Evolutionary conservation across 1,140 invertebrate genomes (phyloP), one percentile per base, ranked within the genome.

Genomic region (Octopus bimaculoides): DNA sequence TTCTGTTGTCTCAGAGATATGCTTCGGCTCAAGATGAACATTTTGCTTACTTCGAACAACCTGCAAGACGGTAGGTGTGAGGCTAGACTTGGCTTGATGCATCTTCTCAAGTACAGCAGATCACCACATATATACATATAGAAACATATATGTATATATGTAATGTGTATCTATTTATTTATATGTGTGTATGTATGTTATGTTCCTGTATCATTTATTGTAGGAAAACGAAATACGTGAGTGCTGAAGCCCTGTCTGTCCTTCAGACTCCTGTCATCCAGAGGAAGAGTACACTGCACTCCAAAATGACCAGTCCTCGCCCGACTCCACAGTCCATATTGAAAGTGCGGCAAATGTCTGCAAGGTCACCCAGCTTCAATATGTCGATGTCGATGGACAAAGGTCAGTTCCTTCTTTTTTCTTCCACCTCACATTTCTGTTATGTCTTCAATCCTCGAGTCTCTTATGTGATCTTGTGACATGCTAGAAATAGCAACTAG

Each of bases 311-410:
- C 0, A 75, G 71, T 52, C 78, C 69, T 10, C 78, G 79, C n/a
- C 77, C 80, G 55, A 87, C 86, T 14, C 86, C 87, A 10, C 86
- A 88, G 81, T 87, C 86, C n/a, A 88, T 88, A 52, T 78, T 87
- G 41, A 88, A 88, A 81, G 85, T 87, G 66, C 54, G 81, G 2
- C 78, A 77, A 41, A 69, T 78, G 7, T 41, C 77, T n/a, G 20
- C 54, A 6, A 73, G 69, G 8, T 61, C 71, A 41, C 54, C 73
- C 3, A 81, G 54, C 54, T 41, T 53, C 26, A 20, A 73, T 53
- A 53, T 66, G 20, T 41, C 14, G 5, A 12, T 5, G 9, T 52
- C 9, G 54, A 10, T 20, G 17, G 14, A 9, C n/a, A 61, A 53
- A 55, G 17, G 76, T n/a, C 52, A 56, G 71, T 10, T 20, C 20